Conservation (phyloP, 1,140 invertebrate genomes). For the Achroia grisella region DNA sequence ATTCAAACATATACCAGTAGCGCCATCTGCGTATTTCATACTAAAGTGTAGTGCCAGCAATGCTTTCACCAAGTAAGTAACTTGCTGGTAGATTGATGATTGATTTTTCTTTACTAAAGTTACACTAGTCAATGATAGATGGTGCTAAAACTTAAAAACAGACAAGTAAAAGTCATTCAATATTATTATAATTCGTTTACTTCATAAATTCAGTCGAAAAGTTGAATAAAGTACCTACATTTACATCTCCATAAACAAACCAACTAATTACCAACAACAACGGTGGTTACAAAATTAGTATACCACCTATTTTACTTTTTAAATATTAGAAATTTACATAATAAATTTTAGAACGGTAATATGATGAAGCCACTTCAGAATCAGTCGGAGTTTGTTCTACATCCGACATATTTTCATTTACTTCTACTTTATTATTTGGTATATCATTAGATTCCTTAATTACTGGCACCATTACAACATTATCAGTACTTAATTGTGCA, state of each 20-base stretch:
- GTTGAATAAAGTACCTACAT: background rate
- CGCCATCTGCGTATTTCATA: no score
- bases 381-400: slow-evolving; percentile 28
- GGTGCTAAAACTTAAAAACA: no score
- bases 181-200: slow-evolving; percentile 5
- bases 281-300: no score
- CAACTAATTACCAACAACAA: no score
- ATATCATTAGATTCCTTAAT: background rate
- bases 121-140: no score
- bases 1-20: no score
- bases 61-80: no score
- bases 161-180: no score
- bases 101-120: no score
- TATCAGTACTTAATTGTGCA: slow-evolving; percentile 9
- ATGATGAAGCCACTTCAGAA: slow-evolving; percentile 54
- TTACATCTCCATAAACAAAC: no score
- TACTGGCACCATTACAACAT: slow-evolving; percentile 1
- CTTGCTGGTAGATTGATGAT: no score
- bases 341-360: slow-evolving; percentile 48
- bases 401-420: slow-evolving; percentile 4
- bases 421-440: slow-evolving; percentile 11
- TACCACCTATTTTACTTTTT: background rate
- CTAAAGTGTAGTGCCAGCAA: no score
- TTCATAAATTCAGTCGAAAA: slow-evolving; percentile 3
- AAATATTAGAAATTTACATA: slow-evolving; percentile 41